Evolutionary conservation across 23 tunicate genomes (phyloP), one percentile per base, ranked within the genome.

Genomic region (Halocynthia roretzi): DNA sequence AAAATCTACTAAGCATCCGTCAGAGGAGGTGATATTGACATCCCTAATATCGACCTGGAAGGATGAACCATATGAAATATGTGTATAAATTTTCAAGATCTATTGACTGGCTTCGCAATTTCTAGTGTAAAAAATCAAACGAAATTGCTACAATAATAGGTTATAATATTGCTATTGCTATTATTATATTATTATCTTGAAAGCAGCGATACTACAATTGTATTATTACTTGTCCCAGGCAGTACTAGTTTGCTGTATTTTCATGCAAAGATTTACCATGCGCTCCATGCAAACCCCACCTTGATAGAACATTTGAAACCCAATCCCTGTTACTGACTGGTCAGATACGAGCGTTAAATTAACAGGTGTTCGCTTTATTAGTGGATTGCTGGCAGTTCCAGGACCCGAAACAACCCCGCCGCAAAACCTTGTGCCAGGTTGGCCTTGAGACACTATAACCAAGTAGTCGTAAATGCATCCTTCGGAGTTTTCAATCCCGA

Each of bases 381-480:
- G 66, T 14, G 84, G 84, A 73, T 73, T 64, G 4, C 48, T 55
- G 10, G 60, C 80, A 7, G 56, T 61, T 12, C 48, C 70, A 40
- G 31, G 48, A 65, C 10, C 9, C 19, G 70, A 65, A 31, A 31
- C 44, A 4, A 31, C 40, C 19, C 69, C 57, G 6, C 93, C 86
- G 80, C 93, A 87, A 53, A 81, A 71, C 77, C 77, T 87, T 62
- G 71, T 72, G 62, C 65, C 83, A 7, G 80, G 31, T 52, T 71
- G 50, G 12, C 71, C 86, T 49, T 70, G 54, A 18, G 82, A 82
- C 14, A 56, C 61, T 60, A 87, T 21, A 6, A 83, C 62, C 20
- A 87, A 61, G 66, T 21, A 87, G 82, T 87, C 93, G 68, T 87
- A 87, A 51, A 81, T 86, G 62, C 93, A 87, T 62, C 71, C 82